Evolutionary conservation across 2,888 invertebrate species (phyloP), one percentile per base, ranked within the genome.

Genomic region (Tetanocera ferruginea): DNA sequence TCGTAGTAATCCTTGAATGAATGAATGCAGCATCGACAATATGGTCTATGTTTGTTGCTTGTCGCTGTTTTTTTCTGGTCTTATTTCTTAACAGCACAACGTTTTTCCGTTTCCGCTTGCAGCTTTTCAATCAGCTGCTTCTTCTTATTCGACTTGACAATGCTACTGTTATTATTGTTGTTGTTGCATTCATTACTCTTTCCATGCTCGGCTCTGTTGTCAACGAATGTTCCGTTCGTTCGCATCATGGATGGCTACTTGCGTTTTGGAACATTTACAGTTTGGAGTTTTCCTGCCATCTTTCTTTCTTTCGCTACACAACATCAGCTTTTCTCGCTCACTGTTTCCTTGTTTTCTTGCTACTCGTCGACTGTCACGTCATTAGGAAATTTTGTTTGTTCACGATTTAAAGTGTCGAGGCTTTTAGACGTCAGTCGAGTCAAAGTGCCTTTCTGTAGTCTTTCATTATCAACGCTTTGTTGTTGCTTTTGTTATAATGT

Each of bases 361-460:
- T n/a, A 2, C 23, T 8, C 5, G 28, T 25, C 1, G 31, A 5
- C 69, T 49, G 23, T 69, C 43, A 25, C 49, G 49, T 43, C 69
- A 69, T 69, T 69, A 69, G 25, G 43, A 69, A 49, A 23, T 69
- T 49, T 69, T 69, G 51, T 69, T 69, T 43, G 49, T 25, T 25
- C 14, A 49, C 23, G 19, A 25, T 69, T 66, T 66, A 66, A 57
- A 37, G 66, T 37, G 66, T 37, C 34, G 37, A 28, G 34, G 66
- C 66, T 66, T 34, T 66, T 37, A 31, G 66, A 49, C 43, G 49
- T 23, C 23, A 14, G 67, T 11, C 67, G 11, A 62, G 17, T 67
- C 6, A 69, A 69, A 49, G 67, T 69, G 49, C 69, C 49, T 49
- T 49, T 51, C 49, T 69, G 25, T 69, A 25, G 69, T 19, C 25